Evolutionary conservation across 2,888 invertebrate species (phyloP).

Genomic region (Theretra japonica): DNA sequence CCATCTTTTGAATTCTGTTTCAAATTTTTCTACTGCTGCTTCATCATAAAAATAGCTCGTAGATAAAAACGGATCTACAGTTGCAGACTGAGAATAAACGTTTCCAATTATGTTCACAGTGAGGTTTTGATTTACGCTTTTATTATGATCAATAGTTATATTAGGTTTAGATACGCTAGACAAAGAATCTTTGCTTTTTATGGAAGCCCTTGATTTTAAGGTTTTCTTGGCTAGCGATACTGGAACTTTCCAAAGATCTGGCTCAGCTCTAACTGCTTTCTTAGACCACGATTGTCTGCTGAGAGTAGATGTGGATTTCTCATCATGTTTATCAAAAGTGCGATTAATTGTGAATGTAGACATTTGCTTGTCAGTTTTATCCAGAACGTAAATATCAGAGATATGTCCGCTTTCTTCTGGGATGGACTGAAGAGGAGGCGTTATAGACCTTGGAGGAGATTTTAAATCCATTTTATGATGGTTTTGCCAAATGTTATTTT

Average conservation of each 20-base stretch:
- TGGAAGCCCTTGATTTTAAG: constrained; percentile 54
- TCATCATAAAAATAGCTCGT: constrained; percentile 88
- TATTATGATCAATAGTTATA: constrained; percentile 65
- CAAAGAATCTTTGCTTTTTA: constrained; percentile 55
- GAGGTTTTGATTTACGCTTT: constrained; percentile 74
- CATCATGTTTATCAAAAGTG: constrained; percentile 69
- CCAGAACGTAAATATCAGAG: constrained; percentile 64
- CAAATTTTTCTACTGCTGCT: constrained; percentile 88
- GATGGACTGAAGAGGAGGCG: constrained; percentile 76
- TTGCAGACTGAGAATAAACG: constrained; percentile 79
- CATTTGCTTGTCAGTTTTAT: constrained; percentile 63
- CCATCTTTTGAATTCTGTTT: constrained; percentile 90
- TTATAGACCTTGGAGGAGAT: constrained; percentile 72
- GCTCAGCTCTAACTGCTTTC: constrained; percentile 66
- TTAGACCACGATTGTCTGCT: constrained; percentile 72
- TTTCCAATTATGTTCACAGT: constrained; percentile 69
- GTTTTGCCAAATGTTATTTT: constrained; percentile 71
- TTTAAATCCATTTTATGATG: constrained; percentile 57
- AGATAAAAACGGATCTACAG: constrained; percentile 88
- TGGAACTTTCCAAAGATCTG: constrained; percentile 74
- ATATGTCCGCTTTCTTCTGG: constrained; percentile 78
- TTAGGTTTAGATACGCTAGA: constrained; percentile 53
- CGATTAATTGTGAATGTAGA: constrained; percentile 75
- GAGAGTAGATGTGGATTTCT: constrained; percentile 49
- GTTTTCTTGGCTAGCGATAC: constrained; percentile 56